Percentiles rank a stretch among this genome's conserved stretches.
Conservation (phyloP, 92 coral and sea anemone genomes). For the Actinernus sp. region DNA sequence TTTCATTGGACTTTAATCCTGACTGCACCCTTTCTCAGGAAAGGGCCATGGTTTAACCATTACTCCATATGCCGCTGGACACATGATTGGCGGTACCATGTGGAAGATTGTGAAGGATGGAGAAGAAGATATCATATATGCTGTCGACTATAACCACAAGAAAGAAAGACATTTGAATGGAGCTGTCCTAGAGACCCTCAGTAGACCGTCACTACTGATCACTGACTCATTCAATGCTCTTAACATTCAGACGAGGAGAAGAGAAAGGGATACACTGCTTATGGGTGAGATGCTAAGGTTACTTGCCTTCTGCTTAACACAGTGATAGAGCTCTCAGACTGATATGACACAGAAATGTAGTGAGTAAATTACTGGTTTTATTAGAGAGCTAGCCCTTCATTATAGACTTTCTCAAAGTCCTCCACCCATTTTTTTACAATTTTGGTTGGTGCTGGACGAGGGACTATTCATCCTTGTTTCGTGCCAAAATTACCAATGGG, state of each 20-base stretch:
- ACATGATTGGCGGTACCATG: slow-evolving; percentile 99
- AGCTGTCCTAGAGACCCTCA: slow-evolving; percentile 94
- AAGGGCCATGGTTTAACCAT: slow-evolving; percentile 98
- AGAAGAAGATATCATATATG: slow-evolving; percentile 97
- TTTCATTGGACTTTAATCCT: not conserved
- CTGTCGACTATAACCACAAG: slow-evolving; percentile 98
- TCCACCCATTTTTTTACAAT: no score
- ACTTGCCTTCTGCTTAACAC: no score
- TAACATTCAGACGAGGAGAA: slow-evolving; percentile 92
- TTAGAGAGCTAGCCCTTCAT: no score
- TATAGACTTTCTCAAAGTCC: no score
- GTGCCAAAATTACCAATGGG: no score
- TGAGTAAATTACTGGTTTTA: no score
- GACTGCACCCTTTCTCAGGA: slow-evolving; percentile 54
- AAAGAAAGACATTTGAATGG: slow-evolving; percentile 98
- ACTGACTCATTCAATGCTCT: slow-evolving; percentile 94
- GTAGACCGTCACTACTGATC: slow-evolving; percentile 89
- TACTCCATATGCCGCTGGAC: slow-evolving; percentile 99
- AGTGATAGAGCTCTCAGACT: no score
- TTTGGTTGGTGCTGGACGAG: no score
- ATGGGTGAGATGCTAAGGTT: no score
- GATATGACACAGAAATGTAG: no score
- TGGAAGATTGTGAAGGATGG: slow-evolving; percentile 99
- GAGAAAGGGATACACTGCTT: slow-evolving; percentile 95
- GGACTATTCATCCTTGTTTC: no score